Evolutionary conservation across 1,140 invertebrate species (phyloP), one percentile per base, ranked within the genome.

Genomic region (Drosophila rhopaloa): DNA sequence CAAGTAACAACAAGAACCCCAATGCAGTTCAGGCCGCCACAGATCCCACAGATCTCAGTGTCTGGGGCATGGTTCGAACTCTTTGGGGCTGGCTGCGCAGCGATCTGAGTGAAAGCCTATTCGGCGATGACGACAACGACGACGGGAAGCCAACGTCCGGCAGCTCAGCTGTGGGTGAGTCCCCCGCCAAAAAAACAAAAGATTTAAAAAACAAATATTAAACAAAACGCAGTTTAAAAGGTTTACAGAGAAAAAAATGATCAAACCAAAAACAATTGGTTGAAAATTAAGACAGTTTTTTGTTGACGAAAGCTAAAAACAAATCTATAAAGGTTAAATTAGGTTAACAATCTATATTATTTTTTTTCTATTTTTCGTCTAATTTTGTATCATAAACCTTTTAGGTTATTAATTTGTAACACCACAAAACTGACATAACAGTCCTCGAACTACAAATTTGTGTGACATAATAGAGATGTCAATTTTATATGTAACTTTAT

Each of bases 91-190:
- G 90, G 90, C 66, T 91, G 37, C 81, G 83, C 71, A 88, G 77
- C 47, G 90, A 91, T 74, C 60, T 91, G 24, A 81, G 90, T 82
- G 90, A 90, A 90, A 91, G 90, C 82, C 74, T 91, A 1, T 90
- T 91, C n/a, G 90, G 66, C 35, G 90, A 89, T 57, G 83, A 86
- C 60, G 75, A 72, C 37, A 58, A 62, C 32, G 68, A 81, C 54
- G 72, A 80, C 44, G 48, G 38, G 24, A 89, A 90, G 50, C 84
- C 81, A 37, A 48, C 71, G 51, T 66, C 68, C 62, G 47, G 57
- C 60, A 60, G 38, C 73, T 58, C 68, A 43, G 75, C 80, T 6
- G 82, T 79, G 66, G 85, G 85, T 90, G 75, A 90, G 85, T 88
- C 27, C 55, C 65, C 59, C 35, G 9, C 58, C 46, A 37, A 37